phyloP scores from a whole-genome alignment of 2,888 invertebrate genomes.

The Tachina lurida region DNA sequence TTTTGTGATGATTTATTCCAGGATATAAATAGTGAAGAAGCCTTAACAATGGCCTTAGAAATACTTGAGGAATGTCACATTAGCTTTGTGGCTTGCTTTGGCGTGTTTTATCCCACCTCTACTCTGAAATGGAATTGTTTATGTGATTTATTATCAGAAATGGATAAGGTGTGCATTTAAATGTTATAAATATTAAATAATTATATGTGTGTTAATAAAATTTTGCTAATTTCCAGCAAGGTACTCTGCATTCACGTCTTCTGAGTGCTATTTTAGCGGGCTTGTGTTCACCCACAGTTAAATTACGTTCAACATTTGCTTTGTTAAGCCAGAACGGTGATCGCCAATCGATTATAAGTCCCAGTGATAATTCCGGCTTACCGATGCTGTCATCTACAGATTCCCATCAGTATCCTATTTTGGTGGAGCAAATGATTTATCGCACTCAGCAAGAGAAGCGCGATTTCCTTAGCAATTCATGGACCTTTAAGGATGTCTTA shows the following conservation, averaged over 20 bases:
- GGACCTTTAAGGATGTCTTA: constrained; percentile 90
- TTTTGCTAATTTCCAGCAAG: constrained; percentile 71
- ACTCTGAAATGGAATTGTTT: constrained; percentile 96
- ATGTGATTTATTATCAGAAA: constrained; percentile 90
- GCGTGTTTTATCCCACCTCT: constrained; percentile 97
- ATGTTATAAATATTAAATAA: background rate
- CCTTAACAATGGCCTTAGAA: constrained; percentile 85
- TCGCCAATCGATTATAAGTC: constrained; percentile 84
- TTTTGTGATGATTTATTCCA: constrained; percentile 88
- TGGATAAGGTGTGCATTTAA: constrained; percentile 85
- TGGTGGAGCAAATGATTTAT: constrained; percentile 91
- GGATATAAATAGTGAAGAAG: constrained; percentile 81
- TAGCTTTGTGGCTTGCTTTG: constrained; percentile 95
- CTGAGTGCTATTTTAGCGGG: constrained; percentile 93
- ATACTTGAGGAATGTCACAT: constrained; percentile 95
- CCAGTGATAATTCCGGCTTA: constrained; percentile 87
- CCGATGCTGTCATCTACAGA: constrained; percentile 88
- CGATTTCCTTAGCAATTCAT: constrained; percentile 81
- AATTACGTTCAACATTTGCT: constrained; percentile 90
- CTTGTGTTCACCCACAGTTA: constrained; percentile 90
- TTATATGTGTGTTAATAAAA: background rate
- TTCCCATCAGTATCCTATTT: constrained; percentile 88
- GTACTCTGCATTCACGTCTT: constrained; percentile 84
- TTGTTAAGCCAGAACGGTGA: constrained; percentile 84
- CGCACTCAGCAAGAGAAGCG: constrained; percentile 84